Evolutionary conservation across 2,888 invertebrate genomes (phyloP), one percentile per base, ranked within the genome.

Genomic region (Exephanes ischioxanthus): DNA sequence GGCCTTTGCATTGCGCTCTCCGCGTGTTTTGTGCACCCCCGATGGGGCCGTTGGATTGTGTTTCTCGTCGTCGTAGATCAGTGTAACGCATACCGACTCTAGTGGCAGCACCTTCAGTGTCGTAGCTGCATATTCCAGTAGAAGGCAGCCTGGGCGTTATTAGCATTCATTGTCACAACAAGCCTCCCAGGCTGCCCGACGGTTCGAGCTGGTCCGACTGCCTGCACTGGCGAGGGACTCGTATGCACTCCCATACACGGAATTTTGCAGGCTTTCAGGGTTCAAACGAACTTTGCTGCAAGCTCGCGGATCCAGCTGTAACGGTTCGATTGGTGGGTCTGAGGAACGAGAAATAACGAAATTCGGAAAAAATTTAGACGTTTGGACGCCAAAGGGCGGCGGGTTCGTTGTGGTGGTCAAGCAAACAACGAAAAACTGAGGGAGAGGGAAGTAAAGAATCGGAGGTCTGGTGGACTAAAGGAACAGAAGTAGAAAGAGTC

Each of bases 101-200:
- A 22, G 26, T 22, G n/a, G 63, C n/a, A 75, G n/a, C 19, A 41
- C 67, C 51, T 30, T 30, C 19, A 22, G 72, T 55, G 55, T 30
- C 26, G 58, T 11, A 41, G 41, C 61, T 45, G 58, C 22, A 22
- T n/a, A 45, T 4, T 41, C 58, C 45, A 16, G 58, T 4, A 5
- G 41, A 22, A 41, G 26, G 41, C 72, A 68, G 63, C 58, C 68
- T 45, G 73, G 73, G 71, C 48, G 82, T 85, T 84, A 87, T 87
- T 87, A 87, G 86, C 82, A 87, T 87, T 87, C 84, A 87, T 86
- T 84, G 87, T 85, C 82, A 80, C 75, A 75, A 76, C 75, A 78
- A 87, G 71, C 80, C 84, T 77, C 70, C 45, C 30, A 16, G 75
- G 76, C 58, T 67, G 58, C 58, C 22, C 48, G 66, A 77, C 55